These are phyloP conservation scores for Olivierus martensii DNA, from an alignment of 1,140 invertebrate genomes.

Conservation along the genomic window DNA sequence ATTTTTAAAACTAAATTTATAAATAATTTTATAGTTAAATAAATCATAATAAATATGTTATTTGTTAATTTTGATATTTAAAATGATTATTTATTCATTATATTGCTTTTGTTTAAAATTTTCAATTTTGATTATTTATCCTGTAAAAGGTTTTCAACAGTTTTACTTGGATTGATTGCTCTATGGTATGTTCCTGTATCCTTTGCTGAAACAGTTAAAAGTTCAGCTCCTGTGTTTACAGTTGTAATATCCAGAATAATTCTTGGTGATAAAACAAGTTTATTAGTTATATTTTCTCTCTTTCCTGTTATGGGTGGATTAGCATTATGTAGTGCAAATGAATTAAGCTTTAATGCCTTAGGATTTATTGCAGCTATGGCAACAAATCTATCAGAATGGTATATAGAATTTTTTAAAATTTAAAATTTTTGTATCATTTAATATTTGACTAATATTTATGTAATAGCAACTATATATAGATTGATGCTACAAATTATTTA, in stretches of 20 bases:
- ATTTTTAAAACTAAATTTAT: too few species aligned
- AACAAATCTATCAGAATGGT: constrained; percentile 72
- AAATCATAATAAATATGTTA: too few species aligned
- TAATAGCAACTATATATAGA: too few species aligned
- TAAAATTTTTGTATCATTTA: too few species aligned
- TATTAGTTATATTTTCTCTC: constrained; percentile 61
- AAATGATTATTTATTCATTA: not conserved
- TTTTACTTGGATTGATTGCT: constrained; percentile 55
- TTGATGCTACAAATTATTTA: too few species aligned
- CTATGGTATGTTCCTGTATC: constrained; percentile 71
- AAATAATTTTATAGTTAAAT: too few species aligned
- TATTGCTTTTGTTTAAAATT: not conserved
- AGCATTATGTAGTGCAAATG: constrained; percentile 65
- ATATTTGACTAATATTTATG: too few species aligned
- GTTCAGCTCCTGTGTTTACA: constrained; percentile 69
- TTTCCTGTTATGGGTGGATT: constrained; percentile 73
- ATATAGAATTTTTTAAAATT: constrained; percentile 19
- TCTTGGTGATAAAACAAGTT: constrained; percentile 55
- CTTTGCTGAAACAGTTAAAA: constrained; percentile 76
- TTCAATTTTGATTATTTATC: not conserved
- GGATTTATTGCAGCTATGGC: constrained; percentile 64
- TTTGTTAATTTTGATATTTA: not conserved
- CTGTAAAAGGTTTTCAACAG: constrained; percentile 51
- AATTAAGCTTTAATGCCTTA: constrained; percentile 60
- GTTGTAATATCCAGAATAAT: constrained; percentile 56